phyloP scores from a whole-genome alignment of 2,888 invertebrate species.

The Sphaeridia pumilis region DNA sequence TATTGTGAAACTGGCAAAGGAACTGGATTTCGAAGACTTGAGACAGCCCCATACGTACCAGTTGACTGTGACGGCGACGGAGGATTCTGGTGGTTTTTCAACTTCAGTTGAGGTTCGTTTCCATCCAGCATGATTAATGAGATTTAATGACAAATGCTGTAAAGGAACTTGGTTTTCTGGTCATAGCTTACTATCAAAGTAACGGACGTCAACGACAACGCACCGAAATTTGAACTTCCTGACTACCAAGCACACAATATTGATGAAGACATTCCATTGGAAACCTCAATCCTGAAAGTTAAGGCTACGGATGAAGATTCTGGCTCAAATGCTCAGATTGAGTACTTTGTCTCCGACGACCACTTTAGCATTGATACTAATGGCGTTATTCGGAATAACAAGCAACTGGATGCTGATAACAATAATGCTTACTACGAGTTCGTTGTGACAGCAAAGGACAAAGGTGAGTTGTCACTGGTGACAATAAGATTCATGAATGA shows the following conservation, averaged over 20 bases:
- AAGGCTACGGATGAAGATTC: constrained; percentile 93
- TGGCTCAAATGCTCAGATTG: constrained; percentile 87
- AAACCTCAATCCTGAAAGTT: constrained; percentile 84
- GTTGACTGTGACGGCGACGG: constrained; percentile 83
- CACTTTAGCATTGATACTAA: constrained; percentile 88
- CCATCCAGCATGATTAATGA: background rate
- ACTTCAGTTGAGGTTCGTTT: constrained; percentile 73
- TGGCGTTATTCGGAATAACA: constrained; percentile 84
- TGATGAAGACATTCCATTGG: constrained; percentile 84
- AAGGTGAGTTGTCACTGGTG: constrained; percentile 46
- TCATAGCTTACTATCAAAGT: constrained; percentile 81
- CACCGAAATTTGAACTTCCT: constrained; percentile 88
- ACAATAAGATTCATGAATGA: too few species aligned
- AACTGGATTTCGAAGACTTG: constrained; percentile 92
- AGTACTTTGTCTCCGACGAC: constrained; percentile 80
- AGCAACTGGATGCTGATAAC: constrained; percentile 88
- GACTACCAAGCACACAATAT: constrained; percentile 95
- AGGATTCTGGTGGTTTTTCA: constrained; percentile 94
- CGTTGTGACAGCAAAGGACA: constrained; percentile 83
- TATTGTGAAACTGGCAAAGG: constrained; percentile 87
- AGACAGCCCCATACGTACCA: constrained; percentile 89
- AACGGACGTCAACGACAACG: constrained; percentile 89
- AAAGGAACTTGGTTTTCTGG: constrained; percentile 10
- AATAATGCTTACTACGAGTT: constrained; percentile 95
- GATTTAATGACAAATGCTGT: background rate